These are phyloP conservation scores for Odontomachus brunneus DNA, from an alignment of 1,140 invertebrate genomes.

Conservation along the genomic window DNA sequence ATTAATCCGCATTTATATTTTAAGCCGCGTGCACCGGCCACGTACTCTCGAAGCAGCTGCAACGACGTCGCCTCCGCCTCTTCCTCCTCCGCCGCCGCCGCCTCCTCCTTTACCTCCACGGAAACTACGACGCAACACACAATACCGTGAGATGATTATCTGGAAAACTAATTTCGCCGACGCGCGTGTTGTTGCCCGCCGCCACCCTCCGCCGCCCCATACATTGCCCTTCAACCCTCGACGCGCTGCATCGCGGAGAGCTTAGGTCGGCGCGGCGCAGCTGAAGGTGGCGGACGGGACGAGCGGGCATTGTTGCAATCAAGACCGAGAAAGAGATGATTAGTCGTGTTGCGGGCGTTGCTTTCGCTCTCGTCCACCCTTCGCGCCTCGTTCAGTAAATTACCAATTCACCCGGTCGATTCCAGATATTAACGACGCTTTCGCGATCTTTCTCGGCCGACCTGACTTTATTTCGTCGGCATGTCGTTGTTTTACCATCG, in stretches of 20 bases:
- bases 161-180: conserved; percentile 85
- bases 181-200: conserved; percentile 76
- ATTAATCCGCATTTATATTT: conserved; percentile 83
- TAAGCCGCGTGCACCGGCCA: conserved; percentile 67
- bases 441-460: background rate
- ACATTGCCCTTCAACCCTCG: conserved; percentile 46
- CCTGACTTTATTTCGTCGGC: background rate
- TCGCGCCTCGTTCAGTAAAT: background rate
- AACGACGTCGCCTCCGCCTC: conserved; percentile 30
- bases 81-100: conserved; percentile 2
- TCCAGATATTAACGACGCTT: background rate
- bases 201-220: conserved; percentile 25
- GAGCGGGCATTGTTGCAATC: conserved; percentile 74
- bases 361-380: background rate
- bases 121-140: conserved; percentile 78
- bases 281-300: conserved; percentile 70
- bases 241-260: conserved; percentile 58
- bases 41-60: conserved; percentile 66
- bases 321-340: conserved; percentile 60
- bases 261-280: conserved; percentile 32
- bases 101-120: conserved; percentile 48
- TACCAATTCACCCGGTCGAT: conserved; percentile 9
- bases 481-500: background rate
- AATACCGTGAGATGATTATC: conserved; percentile 86
- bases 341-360: conserved; percentile 1